Evolutionary conservation across 2,888 invertebrate species (phyloP), one percentile per base, ranked within the genome.

Genomic region (Dicyrtomina minuta): DNA sequence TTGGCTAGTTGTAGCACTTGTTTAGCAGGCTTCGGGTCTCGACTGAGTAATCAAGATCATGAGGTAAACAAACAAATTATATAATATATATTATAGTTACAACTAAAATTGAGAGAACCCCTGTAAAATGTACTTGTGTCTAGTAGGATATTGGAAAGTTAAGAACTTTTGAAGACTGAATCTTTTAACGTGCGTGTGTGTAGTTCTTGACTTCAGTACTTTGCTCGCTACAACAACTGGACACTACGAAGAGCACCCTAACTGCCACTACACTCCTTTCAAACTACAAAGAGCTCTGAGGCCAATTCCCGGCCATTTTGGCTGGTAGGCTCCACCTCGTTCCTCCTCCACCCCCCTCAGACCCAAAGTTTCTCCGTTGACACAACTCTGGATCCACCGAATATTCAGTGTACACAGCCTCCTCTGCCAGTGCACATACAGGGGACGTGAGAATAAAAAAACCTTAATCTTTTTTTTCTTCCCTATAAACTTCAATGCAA

Each of bases 201-300:
- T 51, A 49, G 65, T 71, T 71, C 59, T 66, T 67, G 64, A 65
- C 60, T 68, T 66, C 56, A 39, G 53, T 68, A 26, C 33, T 55
- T 64, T 56, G 17, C 56, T 64, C 22, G 46, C 56, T 69, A 60
- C 61, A 66, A 66, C 65, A 68, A 74, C 72, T 73, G 76, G 74
- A 75, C 75, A 76, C 76, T 75, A 76, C 64, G 60, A 44, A 60
- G 60, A 60, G 60, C 60, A 44, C 22, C 44, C 60, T 44, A 76
- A 74, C 74, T 75, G 72, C 74, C 75, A 77, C 77, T 77, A 76
- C 75, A 77, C 75, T 75, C 20, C 74, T 59, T 75, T 74, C 70
- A 73, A 77, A 77, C 77, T 77, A 76, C 76, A 75, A 74, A 76
- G 76, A 75, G 71, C 68, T 73, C 74, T 66, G 72, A 68, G 71